Evolutionary conservation across 23 tunicate species (phyloP).

Genomic region (Trididemnum clinides): DNA sequence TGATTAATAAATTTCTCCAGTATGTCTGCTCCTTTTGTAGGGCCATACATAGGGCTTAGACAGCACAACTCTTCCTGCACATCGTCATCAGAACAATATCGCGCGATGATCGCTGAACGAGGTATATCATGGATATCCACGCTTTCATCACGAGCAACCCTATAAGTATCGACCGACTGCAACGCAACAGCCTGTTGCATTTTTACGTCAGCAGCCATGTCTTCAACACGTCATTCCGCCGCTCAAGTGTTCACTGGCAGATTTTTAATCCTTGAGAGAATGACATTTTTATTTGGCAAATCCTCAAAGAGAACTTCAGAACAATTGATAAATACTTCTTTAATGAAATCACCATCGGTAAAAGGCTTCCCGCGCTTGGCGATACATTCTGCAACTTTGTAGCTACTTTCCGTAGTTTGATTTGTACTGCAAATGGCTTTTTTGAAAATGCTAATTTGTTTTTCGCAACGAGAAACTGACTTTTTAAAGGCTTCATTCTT

Average conservation of each 20-base stretch:
- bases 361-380: conserved; percentile 38
- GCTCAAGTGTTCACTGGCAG: conserved; percentile 38
- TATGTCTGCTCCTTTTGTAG: conserved; percentile 47
- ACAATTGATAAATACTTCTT: conserved; percentile 33
- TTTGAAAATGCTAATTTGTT: conserved; percentile 50
- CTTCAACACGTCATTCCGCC: conserved; percentile 36
- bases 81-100: conserved; percentile 37
- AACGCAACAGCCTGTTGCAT: conserved; percentile 33
- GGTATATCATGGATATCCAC: conserved; percentile 20
- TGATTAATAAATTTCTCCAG: conserved; percentile 23
- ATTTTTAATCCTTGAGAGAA: conserved; percentile 35
- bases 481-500: conserved; percentile 48
- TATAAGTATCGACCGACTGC: conserved; percentile 16
- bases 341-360: conserved; percentile 46
- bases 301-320: conserved; percentile 44
- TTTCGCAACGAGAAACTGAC: conserved; percentile 33
- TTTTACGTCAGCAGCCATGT: conserved; percentile 49
- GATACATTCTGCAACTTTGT: conserved; percentile 48
- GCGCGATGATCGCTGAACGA: conserved; percentile 48
- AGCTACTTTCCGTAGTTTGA: conserved; percentile 43
- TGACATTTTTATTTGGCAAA: conserved; percentile 34
- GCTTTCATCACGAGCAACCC: conserved; percentile 48
- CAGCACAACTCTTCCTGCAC: conserved; percentile 42
- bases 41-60: conserved; percentile 42
- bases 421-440: conserved; percentile 47